These are phyloP conservation scores for Neuroterus valhalla DNA, from an alignment of 1,140 invertebrate genomes.

Conservation along the genomic window DNA sequence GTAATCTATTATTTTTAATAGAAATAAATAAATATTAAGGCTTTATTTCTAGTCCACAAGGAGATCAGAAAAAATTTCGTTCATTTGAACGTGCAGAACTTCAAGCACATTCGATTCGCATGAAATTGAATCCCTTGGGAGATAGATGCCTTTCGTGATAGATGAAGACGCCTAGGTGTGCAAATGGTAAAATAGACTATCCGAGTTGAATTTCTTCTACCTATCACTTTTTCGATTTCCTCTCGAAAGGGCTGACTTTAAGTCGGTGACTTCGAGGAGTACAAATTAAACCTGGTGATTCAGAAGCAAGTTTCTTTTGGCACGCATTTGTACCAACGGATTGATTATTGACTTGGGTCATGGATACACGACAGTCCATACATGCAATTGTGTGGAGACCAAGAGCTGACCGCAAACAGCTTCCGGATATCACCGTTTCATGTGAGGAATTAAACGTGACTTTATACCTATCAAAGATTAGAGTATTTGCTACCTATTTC, in stretches of 20 bases:
- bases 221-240: not conserved
- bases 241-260: not conserved
- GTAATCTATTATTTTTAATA: too few relatives aligned
- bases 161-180: not conserved
- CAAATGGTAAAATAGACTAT: not conserved
- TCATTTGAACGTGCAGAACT: too few relatives aligned
- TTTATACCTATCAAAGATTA: not conserved
- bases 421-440: constrained; percentile 7
- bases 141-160: not conserved
- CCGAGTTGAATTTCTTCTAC: not conserved
- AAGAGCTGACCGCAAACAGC: constrained; percentile 22
- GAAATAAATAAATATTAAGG: too few relatives aligned
- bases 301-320: constrained; percentile 55
- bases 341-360: constrained; percentile 68
- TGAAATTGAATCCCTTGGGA: not conserved
- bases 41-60: too few relatives aligned
- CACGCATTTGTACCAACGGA: constrained; percentile 57
- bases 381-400: not conserved
- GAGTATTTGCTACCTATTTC: not conserved
- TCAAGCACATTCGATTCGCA: too few relatives aligned
- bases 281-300: constrained; percentile 57
- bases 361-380: constrained; percentile 51
- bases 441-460: constrained; percentile 2
- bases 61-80: too few relatives aligned
- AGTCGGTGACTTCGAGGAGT: constrained; percentile 30